Evolutionary conservation across 2,888 invertebrate species (phyloP), one percentile per base, ranked within the genome.

Genomic region (Drosophila paranaensis): DNA sequence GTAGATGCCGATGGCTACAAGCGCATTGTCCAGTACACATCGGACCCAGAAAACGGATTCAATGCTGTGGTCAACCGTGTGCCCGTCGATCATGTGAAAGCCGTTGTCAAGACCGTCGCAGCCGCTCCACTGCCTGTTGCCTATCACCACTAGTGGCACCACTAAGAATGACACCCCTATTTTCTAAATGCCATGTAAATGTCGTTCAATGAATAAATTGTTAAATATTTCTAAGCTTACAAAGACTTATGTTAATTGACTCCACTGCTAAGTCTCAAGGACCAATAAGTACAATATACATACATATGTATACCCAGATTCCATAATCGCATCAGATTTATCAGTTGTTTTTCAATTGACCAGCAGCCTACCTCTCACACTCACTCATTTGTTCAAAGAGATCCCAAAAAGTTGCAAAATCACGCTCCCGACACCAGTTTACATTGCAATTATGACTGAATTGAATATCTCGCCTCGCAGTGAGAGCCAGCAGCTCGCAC

Each of bases 1-100:
- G 79, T 91, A 55, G 93, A 93, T 79, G 80, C 93, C 43, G 93
- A 93, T 86, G 93, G 93, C n/a, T 91, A 77, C 73, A 90, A 90
- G 75, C 90, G 92, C 43, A 90, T 84, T 14, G 93, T 92, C 2
- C 89, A 89, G 20, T 92, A 92, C 64, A 91, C 91, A 39, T 91
- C 92, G 16, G 92, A 92, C 77, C 80, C 91, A 33, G 74, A 91
- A 33, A 88, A 91, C 60, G 92, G 92, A n/a, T 92, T 92, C 83
- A 92, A 92, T 62, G 92, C 92, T 42, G 90, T 92, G 30, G 92
- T 92, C 10, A 81, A 83, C 65, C 84, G 91, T 39, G 81, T 87
- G 43, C 89, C 83, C 6, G 66, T 80, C 55, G 86, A 50, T 3
- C 90, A 89, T 27, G 85, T 82, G 16, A 88, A 85, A 74, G 61